Evolutionary conservation across 2,113 vertebrate genomes (phyloP), one percentile per base, ranked within the genome.

Genomic region (Ageneiosus marmoratus): DNA sequence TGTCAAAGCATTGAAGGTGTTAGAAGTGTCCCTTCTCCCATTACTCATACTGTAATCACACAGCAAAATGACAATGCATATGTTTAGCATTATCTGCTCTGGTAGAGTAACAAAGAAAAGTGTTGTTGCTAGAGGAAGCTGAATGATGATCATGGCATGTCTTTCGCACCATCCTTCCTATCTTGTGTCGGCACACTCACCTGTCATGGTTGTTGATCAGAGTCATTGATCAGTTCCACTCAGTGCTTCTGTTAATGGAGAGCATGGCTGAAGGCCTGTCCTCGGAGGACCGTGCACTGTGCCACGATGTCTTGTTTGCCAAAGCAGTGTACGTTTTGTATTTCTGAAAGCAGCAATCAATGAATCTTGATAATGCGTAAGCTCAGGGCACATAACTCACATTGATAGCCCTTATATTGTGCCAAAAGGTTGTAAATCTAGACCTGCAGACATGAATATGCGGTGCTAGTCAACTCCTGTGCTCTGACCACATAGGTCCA

Each of bases 321-420:
- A 84, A 89, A 90, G 82, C 88, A 91, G 85, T 91, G 88, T 62
- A 70, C 77, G 70, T 92, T 93, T 89, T 89, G 90, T 91, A 86
- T 80, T 95, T 94, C 88, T 86, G 93, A 93, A 92, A 94, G 90
- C 93, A 91, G 56, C 55, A 89, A 95, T 95, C 89, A 95, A 95
- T 95, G 95, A 95, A 96, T 96, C 95, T 95, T 87, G 5, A 92
- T 95, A 96, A 97, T 92, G 95, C 48, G 94, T 92, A 93, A 93
- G 12, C 92, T 77, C 60, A 93, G 94, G 95, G 91, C 93, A 91
- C 95, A 89, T 97, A 95, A 95, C 93, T 98, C 95, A 96, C 91
- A 20, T 82, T 93, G 95, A 96, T 96, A 91, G 95, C 90, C 86
- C 90, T 92, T 94, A 91, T 92, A 92, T 93, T 95, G 93, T 95